These are phyloP conservation scores for Lymantria dispar DNA, from an alignment of 2,888 invertebrate species.

Conservation along the genomic window DNA sequence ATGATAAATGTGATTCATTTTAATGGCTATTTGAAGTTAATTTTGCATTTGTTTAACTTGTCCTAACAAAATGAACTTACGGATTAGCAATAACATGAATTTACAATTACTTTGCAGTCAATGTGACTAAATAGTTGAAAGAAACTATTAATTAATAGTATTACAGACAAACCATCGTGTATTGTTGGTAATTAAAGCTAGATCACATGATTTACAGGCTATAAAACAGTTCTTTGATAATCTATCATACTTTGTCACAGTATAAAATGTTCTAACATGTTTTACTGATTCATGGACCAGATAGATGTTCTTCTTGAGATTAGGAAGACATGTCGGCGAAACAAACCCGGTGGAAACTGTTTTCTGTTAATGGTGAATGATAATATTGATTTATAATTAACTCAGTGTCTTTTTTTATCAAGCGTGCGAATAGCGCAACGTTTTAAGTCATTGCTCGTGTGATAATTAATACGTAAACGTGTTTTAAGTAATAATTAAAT, in stretches of 20 bases:
- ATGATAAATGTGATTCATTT: slow-evolving; percentile 20
- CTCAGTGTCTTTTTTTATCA: too few species aligned
- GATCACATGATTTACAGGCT: slow-evolving; percentile 57
- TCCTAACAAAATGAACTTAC: slow-evolving; percentile 5
- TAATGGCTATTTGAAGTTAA: not conserved
- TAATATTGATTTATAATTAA: too few species aligned
- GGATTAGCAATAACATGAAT: not conserved
- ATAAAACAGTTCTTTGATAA: slow-evolving; percentile 40
- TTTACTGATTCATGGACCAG: slow-evolving; percentile 16
- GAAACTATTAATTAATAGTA: slow-evolving; percentile 53
- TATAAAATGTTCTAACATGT: slow-evolving; percentile 12
- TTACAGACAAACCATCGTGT: slow-evolving; percentile 49
- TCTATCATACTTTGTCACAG: slow-evolving; percentile 33
- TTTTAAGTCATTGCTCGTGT: too few species aligned
- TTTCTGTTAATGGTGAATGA: too few species aligned
- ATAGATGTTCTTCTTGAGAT: slow-evolving; percentile 21
- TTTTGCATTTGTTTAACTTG: slow-evolving; percentile 7
- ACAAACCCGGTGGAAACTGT: not conserved
- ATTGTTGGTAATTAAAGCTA: slow-evolving; percentile 45
- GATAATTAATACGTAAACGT: too few species aligned
- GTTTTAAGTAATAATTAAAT: too few species aligned
- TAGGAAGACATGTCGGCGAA: slow-evolving; percentile 10
- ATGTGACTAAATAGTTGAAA: slow-evolving; percentile 19
- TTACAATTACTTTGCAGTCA: not conserved
- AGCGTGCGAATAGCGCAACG: too few species aligned